phyloP scores from a whole-genome alignment of 2,797 vertebrate species.

The Enteromius treurensis region DNA sequence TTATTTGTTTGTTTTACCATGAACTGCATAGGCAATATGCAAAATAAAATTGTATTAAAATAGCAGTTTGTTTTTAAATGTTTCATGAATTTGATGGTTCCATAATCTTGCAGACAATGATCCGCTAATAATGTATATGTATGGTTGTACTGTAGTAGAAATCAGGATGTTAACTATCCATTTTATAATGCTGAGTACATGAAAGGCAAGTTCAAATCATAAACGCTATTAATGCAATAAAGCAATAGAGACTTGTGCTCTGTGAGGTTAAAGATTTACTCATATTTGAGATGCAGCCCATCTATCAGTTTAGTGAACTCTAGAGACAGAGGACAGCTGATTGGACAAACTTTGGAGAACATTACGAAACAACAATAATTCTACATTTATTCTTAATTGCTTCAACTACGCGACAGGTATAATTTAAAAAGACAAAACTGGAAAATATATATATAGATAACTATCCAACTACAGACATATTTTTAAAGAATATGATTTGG shows the following conservation, averaged over 20 bases:
- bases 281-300: constrained; percentile 2
- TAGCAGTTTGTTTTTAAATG: no score
- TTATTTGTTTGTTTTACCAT: background rate
- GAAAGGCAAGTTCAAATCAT: background rate
- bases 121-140: background rate
- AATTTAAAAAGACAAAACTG: background rate
- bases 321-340: background rate
- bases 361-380: background rate
- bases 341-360: background rate
- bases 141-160: background rate
- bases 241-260: constrained; percentile 1
- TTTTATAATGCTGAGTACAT: background rate
- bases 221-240: background rate
- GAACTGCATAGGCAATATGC: background rate
- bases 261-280: constrained; percentile 45
- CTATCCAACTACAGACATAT: background rate
- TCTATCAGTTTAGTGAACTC: background rate
- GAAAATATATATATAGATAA: no score
- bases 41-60: background rate
- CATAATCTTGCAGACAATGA: background rate
- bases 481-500: background rate
- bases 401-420: background rate
- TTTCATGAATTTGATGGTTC: background rate
- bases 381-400: background rate
- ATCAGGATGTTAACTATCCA: background rate